Percentiles rank a stretch among this genome's conserved stretches.
phyloP scores from a whole-genome alignment of 2,113 vertebrate species.

The Piliocolobus tephrosceles region DNA sequence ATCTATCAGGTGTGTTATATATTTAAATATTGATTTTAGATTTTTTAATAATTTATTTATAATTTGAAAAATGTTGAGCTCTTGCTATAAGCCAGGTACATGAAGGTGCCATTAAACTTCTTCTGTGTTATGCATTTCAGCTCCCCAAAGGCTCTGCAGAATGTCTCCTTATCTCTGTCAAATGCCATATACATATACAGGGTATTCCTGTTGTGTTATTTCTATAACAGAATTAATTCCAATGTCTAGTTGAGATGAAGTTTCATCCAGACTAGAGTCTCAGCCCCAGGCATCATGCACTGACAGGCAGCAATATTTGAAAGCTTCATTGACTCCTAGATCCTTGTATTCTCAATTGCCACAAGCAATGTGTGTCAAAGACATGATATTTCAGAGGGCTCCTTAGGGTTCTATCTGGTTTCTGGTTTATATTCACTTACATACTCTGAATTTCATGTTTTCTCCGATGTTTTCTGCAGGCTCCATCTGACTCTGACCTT shows the following conservation, averaged over 20 bases:
- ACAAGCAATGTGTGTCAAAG: background rate
- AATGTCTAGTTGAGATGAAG: background rate
- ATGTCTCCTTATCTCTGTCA: background rate
- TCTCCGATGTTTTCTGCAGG: background rate
- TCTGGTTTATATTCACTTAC: background rate
- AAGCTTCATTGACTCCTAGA: background rate
- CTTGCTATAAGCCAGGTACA: background rate
- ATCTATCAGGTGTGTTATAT: slow-evolving; percentile 65
- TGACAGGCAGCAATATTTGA: background rate
- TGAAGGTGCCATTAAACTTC: background rate
- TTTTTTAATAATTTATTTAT: background rate
- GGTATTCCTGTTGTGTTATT: background rate
- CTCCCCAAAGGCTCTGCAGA: background rate
- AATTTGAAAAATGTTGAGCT: background rate
- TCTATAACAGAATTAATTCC: background rate
- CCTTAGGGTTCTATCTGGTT: background rate
- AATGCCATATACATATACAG: no score
- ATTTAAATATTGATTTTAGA: background rate
- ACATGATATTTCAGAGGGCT: background rate
- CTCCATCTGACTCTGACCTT: background rate
- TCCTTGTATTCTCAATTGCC: background rate
- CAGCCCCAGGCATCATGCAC: background rate
- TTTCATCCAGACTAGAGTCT: background rate
- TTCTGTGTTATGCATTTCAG: background rate
- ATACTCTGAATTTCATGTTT: background rate